A percentile compares a stretch with the other conserved stretches of the same genome.
Evolutionary conservation across 2,797 vertebrate species (phyloP).

Genomic region (Lindbergichthys nudifrons): DNA sequence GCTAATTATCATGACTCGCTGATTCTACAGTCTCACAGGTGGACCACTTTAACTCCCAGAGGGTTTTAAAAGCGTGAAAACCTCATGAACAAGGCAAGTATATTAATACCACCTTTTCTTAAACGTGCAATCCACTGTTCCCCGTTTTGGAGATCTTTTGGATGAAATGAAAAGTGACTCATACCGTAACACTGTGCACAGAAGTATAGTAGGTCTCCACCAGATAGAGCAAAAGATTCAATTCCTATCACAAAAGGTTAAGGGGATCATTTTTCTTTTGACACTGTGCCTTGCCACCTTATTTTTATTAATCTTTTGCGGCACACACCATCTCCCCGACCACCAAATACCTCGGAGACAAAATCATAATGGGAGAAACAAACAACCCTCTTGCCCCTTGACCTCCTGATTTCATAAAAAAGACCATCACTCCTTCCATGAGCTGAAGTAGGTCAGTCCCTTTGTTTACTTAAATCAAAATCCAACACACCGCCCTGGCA

Average conservation of each 20-base stretch:
- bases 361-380: constrained; percentile 59
- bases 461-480: constrained; percentile 83
- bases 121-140: constrained; percentile 24
- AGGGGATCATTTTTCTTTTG: constrained; percentile 56
- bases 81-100: constrained; percentile 54
- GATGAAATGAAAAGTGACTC: constrained; percentile 54
- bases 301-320: constrained; percentile 57
- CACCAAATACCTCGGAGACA: constrained; percentile 56
- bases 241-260: constrained; percentile 49
- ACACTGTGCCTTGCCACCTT: constrained; percentile 10
- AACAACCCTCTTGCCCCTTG: constrained; percentile 59
- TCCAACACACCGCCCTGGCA: constrained; percentile 69
- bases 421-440: constrained; percentile 26
- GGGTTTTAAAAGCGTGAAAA: constrained; percentile 48
- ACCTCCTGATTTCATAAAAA: constrained; percentile 59
- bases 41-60: constrained; percentile 51
- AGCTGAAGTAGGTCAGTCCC: constrained; percentile 56
- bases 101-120: constrained; percentile 48
- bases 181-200: constrained; percentile 13
- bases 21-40: constrained; percentile 70
- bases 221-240: constrained; percentile 33
- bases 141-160: constrained; percentile 29
- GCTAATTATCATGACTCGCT: constrained; percentile 78
- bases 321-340: constrained; percentile 13
- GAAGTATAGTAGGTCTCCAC: constrained; percentile 14